These are phyloP conservation scores for Oreortyx pictus DNA, from an alignment of 2,797 vertebrate genomes.

Conservation along the genomic window DNA sequence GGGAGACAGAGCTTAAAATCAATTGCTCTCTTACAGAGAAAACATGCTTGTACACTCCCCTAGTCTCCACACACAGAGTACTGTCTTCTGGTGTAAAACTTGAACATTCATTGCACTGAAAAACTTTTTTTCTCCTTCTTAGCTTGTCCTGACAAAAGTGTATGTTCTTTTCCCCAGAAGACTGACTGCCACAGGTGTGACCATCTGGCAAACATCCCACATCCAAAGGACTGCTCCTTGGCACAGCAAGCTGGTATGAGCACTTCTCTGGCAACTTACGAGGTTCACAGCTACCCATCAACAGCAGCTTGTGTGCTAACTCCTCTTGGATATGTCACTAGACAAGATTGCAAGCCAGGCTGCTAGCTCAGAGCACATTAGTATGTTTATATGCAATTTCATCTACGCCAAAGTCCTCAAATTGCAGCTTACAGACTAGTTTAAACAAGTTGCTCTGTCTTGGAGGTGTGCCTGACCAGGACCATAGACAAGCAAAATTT, in stretches of 20 bases:
- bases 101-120: not conserved
- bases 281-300: not conserved
- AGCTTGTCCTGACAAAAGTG: not conserved
- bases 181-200: not conserved
- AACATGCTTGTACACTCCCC: not conserved
- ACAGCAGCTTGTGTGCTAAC: not conserved
- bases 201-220: not conserved
- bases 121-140: not conserved
- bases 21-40: not conserved
- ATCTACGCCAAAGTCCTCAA: not conserved
- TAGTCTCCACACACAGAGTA: not conserved
- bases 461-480: not conserved
- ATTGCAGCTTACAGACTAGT: conserved; percentile 15
- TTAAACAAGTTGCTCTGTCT: not conserved
- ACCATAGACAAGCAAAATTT: conserved; percentile 4
- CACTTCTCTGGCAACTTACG: not conserved
- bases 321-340: not conserved
- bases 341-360: not conserved
- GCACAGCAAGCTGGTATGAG: not conserved
- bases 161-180: not conserved
- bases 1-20: not conserved
- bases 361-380: not conserved
- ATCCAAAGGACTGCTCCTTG: not conserved
- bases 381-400: not conserved
- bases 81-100: not conserved